phyloP scores from a whole-genome alignment of 2,888 invertebrate genomes.

The Lasioglossum pauxillum region DNA sequence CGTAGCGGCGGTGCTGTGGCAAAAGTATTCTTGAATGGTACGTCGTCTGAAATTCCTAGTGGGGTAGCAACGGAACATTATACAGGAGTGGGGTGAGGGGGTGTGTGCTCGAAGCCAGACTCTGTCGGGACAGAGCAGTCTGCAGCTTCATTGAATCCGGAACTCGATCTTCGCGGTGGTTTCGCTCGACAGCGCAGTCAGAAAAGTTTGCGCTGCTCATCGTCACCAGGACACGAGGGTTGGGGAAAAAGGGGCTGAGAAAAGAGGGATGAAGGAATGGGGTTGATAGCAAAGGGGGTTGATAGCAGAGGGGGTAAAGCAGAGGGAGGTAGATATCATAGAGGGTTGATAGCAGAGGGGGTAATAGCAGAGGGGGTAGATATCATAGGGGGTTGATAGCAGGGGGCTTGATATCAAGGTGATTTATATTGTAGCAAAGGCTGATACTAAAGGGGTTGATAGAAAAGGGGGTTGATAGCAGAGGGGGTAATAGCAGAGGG shows the following conservation, averaged over 20 bases:
- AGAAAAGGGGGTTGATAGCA: too few species aligned
- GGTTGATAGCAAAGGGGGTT: background rate
- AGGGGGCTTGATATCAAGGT: too few species aligned
- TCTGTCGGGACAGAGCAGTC: background rate
- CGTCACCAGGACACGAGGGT: background rate
- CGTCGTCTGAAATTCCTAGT: background rate
- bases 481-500: too few species aligned
- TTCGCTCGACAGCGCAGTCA: background rate
- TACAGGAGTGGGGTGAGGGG: background rate
- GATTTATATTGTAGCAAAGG: too few species aligned
- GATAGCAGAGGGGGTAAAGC: too few species aligned
- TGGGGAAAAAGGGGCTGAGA: background rate
- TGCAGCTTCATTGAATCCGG: conserved; percentile 23
- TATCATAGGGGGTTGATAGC: too few species aligned
- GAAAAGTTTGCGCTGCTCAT: conserved; percentile 25
- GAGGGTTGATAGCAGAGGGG: too few species aligned
- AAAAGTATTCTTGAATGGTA: background rate
- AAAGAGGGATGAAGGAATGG: background rate
- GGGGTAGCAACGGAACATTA: background rate
- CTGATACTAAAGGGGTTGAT: too few species aligned
- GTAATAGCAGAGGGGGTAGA: too few species aligned
- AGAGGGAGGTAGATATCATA: too few species aligned
- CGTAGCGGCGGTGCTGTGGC: background rate
- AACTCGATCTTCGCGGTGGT: conserved; percentile 23
- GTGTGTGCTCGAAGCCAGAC: background rate